phyloP scores from a whole-genome alignment of 37 sponge, comb jelly and placozoan genomes.

The Cladorhizidae sp. region DNA sequence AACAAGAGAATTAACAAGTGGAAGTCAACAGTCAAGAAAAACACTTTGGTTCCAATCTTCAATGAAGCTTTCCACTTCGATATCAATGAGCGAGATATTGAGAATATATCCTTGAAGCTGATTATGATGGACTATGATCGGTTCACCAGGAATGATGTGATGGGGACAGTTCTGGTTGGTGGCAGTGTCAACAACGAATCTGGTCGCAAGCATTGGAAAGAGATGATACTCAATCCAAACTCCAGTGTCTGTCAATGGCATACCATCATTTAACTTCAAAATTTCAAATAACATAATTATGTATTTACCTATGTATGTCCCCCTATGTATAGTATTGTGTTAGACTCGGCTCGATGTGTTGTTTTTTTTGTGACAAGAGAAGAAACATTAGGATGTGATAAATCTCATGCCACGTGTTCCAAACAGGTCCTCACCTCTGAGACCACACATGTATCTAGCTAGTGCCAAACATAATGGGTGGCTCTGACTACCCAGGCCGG shows the following conservation, averaged over 20 bases:
- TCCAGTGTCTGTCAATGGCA: slow-evolving; percentile 54
- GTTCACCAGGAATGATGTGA: slow-evolving; percentile 27
- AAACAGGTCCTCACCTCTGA: too few relatives aligned
- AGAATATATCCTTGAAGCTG: slow-evolving; percentile 13
- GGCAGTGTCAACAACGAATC: not conserved
- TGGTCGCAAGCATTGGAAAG: slow-evolving; percentile 49
- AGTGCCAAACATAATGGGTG: too few relatives aligned
- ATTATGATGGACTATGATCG: slow-evolving; percentile 51
- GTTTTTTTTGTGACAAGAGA: too few relatives aligned
- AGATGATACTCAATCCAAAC: slow-evolving; percentile 26
- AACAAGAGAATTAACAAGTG: slow-evolving; percentile 41
- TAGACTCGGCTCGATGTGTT: too few relatives aligned
- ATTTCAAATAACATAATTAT: not conserved
- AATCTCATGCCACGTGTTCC: too few relatives aligned
- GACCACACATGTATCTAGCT: too few relatives aligned
- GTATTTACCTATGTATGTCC: not conserved
- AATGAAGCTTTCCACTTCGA: slow-evolving; percentile 79
- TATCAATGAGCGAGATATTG: slow-evolving; percentile 17
- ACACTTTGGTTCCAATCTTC: slow-evolving; percentile 54
- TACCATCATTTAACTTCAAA: too few relatives aligned
- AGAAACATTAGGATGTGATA: too few relatives aligned
- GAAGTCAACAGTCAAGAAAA: slow-evolving; percentile 60
- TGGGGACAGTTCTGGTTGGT: slow-evolving; percentile 43
- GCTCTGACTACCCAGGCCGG: too few relatives aligned
- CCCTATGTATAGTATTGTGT: too few relatives aligned